Evolutionary conservation across 2,888 invertebrate species (phyloP), one percentile per base, ranked within the genome.

Genomic region (Philhelius pedissequus): DNA sequence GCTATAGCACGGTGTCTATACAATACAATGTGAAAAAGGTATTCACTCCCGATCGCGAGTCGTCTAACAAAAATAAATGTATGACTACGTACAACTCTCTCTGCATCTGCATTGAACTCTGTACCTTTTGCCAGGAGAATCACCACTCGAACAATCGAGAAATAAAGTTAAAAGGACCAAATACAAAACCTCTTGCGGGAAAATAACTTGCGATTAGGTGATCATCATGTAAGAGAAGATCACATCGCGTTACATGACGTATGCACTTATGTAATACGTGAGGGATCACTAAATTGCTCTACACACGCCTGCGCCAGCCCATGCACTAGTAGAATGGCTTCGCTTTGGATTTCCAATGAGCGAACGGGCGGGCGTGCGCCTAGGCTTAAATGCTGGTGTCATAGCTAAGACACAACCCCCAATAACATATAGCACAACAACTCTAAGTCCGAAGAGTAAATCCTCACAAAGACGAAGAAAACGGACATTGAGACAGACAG

Each of bases 231-330:
- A 84, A 75, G 54, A 75, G 68, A 56, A 84, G 80, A 84, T 84
- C 84, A 75, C 84, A 80, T 84, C 80, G 68, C 80, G 58, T 80
- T 80, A 80, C 84, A 84, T 84, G 84, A 84, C 84, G 84, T 80
- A 84, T 84, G 84, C 84, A 84, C 84, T 84, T 84, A 84, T 80
- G 84, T 62, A 84, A 84, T 84, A 84, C 84, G 84, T 84, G 84
- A 75, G 84, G 45, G 80, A 80, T 84, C 84, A 71, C 80, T 80
- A 84, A 84, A 84, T 80, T 84, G 80, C 62, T 35, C 71, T 78
- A 35, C 52, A 71, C 7, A 38, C 6, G 15, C 15, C n/a, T n/a
- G n/a, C n/a, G n/a, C n/a, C n/a, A n/a, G 78, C 69, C 50, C n/a
- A n/a, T 52, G 13, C 20, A 40, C 13, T 18, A n/a, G n/a, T n/a